Evolutionary conservation across 92 coral and sea anemone species (phyloP), one percentile per base, ranked within the genome.

Genomic region (Actinostola sp.): DNA sequence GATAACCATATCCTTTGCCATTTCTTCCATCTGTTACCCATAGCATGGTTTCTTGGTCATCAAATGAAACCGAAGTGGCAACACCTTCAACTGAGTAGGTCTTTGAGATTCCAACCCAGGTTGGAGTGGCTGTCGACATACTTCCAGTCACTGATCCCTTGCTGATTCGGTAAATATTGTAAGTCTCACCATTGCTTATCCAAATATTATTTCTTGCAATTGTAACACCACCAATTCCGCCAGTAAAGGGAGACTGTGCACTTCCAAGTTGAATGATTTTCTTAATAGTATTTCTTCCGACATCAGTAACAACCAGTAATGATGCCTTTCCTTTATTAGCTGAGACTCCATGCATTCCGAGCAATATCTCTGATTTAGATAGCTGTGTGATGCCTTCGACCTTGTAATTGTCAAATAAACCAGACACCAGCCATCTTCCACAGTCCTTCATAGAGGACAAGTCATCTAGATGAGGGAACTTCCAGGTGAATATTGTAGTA

Each of bases 401-500:
- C 65, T 91, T 91, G 66, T 91, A 91, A 45, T 91, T 77, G 52
- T 88, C 97, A 81, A 88, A 91, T 25, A 91, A 80, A 12, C 97
- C 97, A 0, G 97, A 93, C 14, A 72, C 80, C 12, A 73, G 75
- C 97, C 93, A 91, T 26, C 82, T 72, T 21, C 92, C 97, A 11
- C 77, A 49, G 3, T 61, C 77, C 21, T 34, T 14, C 73, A 86
- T 67, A 2, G 97, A 90, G 0, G 97, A 91, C 6, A 91, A 67
- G 48, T 91, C 97, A 32, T 91, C 97, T 1, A 91, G 76, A 65
- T 91, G 97, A 30, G 93, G 97, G 66, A 69, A 91, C 49, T 88
- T 91, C 93, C 92, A 91, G 4, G 74, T n/a, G 65, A 91, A 91
- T 43, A 84, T 81, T 0, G 60, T 69, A 6, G 76, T 71, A 15